phyloP scores from a whole-genome alignment of 2,797 vertebrate genomes.

The Apogon hyalosoma region DNA sequence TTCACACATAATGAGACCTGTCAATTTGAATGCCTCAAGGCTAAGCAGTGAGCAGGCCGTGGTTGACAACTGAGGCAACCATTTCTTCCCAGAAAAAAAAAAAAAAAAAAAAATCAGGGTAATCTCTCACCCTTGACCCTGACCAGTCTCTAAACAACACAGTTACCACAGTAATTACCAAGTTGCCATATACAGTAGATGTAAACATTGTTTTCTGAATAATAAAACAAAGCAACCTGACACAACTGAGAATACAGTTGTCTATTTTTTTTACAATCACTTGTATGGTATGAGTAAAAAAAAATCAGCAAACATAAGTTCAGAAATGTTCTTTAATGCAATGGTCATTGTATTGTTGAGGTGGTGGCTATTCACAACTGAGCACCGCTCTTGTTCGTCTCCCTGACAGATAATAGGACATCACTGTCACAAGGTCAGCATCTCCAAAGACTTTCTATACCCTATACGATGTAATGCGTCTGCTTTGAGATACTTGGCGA shows the following conservation, averaged over 20 bases:
- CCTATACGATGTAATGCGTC: slow-evolving; percentile 34
- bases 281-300: not conserved
- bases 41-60: slow-evolving; percentile 63
- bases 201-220: slow-evolving; percentile 44
- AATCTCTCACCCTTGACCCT: slow-evolving; percentile 82
- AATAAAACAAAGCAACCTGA: slow-evolving; percentile 18
- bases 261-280: slow-evolving; percentile 12
- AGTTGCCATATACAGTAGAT: slow-evolving; percentile 32
- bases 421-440: slow-evolving; percentile 67
- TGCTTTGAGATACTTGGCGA: slow-evolving; percentile 27
- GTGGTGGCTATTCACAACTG: slow-evolving; percentile 35
- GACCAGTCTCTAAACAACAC: slow-evolving; percentile 69
- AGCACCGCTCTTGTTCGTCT: slow-evolving; percentile 32
- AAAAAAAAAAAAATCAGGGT: slow-evolving; percentile 37
- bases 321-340: slow-evolving; percentile 18
- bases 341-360: slow-evolving; percentile 34
- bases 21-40: slow-evolving; percentile 85
- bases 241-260: not conserved
- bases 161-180: slow-evolving; percentile 73
- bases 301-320: slow-evolving; percentile 8
- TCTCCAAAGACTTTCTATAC: slow-evolving; percentile 51
- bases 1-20: slow-evolving; percentile 84
- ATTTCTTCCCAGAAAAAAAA: slow-evolving; percentile 60
- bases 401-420: slow-evolving; percentile 72
- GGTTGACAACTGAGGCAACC: slow-evolving; percentile 61